Base-by-base conservation (phyloP, 2,888 invertebrate genomes). In the Hyppa rectilinea region DNA sequence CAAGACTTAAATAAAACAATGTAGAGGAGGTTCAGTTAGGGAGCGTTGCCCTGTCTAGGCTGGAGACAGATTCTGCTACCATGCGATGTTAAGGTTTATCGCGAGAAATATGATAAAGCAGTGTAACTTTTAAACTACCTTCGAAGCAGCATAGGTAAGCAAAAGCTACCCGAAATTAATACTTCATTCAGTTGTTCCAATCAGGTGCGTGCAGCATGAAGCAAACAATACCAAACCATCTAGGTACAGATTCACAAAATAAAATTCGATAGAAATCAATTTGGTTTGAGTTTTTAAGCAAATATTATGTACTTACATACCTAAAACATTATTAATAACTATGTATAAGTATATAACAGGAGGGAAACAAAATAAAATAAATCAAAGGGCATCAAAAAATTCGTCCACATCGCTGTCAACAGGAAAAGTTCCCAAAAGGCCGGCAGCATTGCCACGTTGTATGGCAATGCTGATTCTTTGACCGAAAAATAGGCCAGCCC, bases 41-140 rank as follows among this genome's bases (percentile, higher is more conserved):
- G 71, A 50, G 71, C 71, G 26, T 34, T 78, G 78, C 31, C 50
- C 73, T 53, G 23, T 58, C 71, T 52, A 14, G 40, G 31, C 20
- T 26, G 12, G 29, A 50, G 26, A 43, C 17, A 31, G 40, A 17
- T 47, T 64, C 34, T 45, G n/a, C 50, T 31, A 43, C 7, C 3
- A 5, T 43, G 14, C 9, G n/a, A 55, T 36, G 10, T 23, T 69
- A 45, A 38, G 1, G 20, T 36, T 23, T 14, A 40, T 23, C 6
- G 47, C 47, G 45, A 23, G 9, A 68, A 10, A 14, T 49, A 47
- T 66, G 17, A 9, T n/a, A 9, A 29, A 59, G 9, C 4, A 49
- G 4, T 26, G 6, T 12, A 0, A 26, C 20, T 4, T 26, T 38
- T 17, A n/a, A 36, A 12, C 23, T 29, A 9, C 10, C 10, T 38